Evolutionary conservation across 2,888 invertebrate species (phyloP).

Genomic region (Machimus atricapillus): DNA sequence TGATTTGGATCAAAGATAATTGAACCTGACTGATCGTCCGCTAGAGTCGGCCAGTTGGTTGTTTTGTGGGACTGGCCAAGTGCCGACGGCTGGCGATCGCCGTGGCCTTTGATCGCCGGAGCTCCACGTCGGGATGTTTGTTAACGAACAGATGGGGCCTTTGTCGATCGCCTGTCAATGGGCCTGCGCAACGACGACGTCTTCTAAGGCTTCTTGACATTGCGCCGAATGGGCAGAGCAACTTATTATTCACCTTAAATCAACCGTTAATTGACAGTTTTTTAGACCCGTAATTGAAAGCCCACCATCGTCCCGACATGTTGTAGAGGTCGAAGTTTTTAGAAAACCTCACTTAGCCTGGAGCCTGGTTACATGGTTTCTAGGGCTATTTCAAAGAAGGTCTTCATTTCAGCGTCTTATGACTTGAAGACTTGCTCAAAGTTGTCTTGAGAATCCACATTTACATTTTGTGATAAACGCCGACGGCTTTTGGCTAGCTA

Average conservation of each 20-base stretch:
- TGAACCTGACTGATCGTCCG: slow-evolving; percentile 42
- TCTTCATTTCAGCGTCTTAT: background rate
- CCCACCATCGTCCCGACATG: background rate
- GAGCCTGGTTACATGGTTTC: background rate
- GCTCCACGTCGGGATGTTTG: background rate
- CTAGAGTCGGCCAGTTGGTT: slow-evolving; percentile 31
- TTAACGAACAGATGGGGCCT: slow-evolving; percentile 25
- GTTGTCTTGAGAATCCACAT: background rate
- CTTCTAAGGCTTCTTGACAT: slow-evolving; percentile 38
- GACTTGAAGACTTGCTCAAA: background rate
- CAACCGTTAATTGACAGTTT: slow-evolving; percentile 37
- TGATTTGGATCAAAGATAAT: slow-evolving; percentile 47
- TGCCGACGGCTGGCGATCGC: slow-evolving; percentile 36
- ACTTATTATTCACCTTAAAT: slow-evolving; percentile 36
- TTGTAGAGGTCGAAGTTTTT: background rate
- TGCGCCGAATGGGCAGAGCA: slow-evolving; percentile 4
- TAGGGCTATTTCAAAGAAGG: background rate
- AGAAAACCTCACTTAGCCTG: background rate
- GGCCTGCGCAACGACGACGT: background rate
- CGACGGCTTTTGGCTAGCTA: background rate
- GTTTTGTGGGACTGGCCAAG: slow-evolving; percentile 39
- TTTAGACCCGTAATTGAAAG: background rate
- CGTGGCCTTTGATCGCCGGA: background rate
- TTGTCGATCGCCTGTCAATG: slow-evolving; percentile 28
- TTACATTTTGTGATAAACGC: background rate